Conservation (phyloP, 2,888 invertebrate genomes). For the Drosophila trichaetosa region DNA sequence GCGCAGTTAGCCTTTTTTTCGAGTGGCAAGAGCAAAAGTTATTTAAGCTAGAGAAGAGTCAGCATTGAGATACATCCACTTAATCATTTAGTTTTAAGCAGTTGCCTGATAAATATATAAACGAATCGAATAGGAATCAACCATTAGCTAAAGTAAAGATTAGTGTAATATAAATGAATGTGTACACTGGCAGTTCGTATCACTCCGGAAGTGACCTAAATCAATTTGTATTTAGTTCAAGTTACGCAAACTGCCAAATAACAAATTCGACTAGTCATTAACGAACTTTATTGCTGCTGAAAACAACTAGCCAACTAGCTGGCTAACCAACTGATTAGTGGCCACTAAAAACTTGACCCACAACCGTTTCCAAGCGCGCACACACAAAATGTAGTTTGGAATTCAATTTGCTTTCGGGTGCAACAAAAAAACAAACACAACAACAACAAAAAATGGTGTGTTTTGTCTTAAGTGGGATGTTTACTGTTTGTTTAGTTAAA, state of each 20-base stretch:
- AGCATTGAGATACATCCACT: background rate
- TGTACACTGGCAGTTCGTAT: background rate
- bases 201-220: background rate
- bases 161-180: background rate
- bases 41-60: background rate
- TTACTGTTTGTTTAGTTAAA: constrained; percentile 57
- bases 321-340: constrained; percentile 55
- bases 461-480: constrained; percentile 30
- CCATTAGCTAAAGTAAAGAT: background rate
- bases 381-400: constrained; percentile 16
- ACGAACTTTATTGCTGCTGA: constrained; percentile 15
- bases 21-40: background rate
- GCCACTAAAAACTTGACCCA: constrained; percentile 52
- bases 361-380: constrained; percentile 9
- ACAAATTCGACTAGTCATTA: constrained; percentile 14
- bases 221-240: constrained; percentile 20
- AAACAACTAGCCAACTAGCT: constrained; percentile 36
- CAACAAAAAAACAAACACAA: background rate
- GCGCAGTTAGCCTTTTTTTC: background rate
- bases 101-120: background rate
- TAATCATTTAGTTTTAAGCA: background rate
- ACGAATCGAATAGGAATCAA: background rate
- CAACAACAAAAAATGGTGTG: background rate
- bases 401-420: constrained; percentile 40
- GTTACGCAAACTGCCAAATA: constrained; percentile 17